Conservation (phyloP, 2,113 vertebrate species). For the Cichladusa arquata region DNA sequence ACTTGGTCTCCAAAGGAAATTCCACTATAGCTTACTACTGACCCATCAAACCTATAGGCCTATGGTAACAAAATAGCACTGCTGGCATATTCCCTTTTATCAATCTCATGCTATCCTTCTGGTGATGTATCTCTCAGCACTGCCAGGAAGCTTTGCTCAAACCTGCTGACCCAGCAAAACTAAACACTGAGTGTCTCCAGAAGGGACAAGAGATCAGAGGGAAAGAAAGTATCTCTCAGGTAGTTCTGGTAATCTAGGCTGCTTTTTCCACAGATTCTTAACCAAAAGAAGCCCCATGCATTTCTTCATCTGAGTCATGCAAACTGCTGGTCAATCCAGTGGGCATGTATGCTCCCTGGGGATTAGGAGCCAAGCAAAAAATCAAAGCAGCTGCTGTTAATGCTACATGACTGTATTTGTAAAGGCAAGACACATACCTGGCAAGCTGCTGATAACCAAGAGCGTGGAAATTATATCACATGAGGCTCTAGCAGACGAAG, state of each 20-base stretch:
- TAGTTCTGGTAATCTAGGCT: background rate
- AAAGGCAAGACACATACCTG: constrained; percentile 55
- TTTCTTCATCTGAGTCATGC: background rate
- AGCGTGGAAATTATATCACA: constrained; percentile 46
- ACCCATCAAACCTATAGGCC: background rate
- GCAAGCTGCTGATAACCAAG: constrained; percentile 46
- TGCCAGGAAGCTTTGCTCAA: background rate
- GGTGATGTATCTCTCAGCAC: background rate
- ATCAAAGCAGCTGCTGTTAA: constrained; percentile 27
- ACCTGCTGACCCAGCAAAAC: background rate
- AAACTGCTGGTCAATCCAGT: background rate
- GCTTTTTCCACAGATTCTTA: background rate
- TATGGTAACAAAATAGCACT: background rate
- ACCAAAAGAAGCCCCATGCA: background rate
- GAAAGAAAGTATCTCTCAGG: background rate
- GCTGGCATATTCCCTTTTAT: background rate
- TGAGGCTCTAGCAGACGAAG: background rate
- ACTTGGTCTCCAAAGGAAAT: background rate
- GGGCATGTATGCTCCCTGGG: background rate
- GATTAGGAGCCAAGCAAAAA: background rate
- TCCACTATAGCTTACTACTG: background rate
- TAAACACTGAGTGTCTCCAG: background rate
- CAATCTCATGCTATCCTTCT: background rate
- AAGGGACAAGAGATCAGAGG: background rate
- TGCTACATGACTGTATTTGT: constrained; percentile 40